Conservation (phyloP, 2,888 invertebrate species). For the Dusona sp. region DNA sequence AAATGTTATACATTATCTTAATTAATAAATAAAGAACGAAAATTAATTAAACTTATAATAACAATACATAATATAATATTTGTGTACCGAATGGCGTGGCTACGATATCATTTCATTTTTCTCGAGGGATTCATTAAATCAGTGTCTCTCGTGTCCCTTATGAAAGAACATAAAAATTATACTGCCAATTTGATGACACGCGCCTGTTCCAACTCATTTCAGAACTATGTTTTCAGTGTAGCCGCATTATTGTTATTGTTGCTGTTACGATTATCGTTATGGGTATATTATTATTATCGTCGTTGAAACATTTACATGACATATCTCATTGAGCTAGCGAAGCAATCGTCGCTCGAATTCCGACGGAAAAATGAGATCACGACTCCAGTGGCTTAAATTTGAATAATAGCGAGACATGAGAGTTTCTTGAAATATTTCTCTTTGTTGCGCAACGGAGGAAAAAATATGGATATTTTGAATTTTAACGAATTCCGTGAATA, state of each 20-base stretch:
- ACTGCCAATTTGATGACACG: slow-evolving; percentile 77
- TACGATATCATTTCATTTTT: slow-evolving; percentile 22
- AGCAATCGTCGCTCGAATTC: slow-evolving; percentile 2
- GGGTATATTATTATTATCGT: neutral
- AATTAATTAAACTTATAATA: neutral
- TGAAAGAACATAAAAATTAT: slow-evolving; percentile 76
- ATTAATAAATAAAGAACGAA: neutral
- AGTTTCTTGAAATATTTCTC: neutral
- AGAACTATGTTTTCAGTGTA: neutral
- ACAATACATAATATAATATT: neutral
- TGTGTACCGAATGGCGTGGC: neutral
- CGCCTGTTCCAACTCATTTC: slow-evolving; percentile 55
- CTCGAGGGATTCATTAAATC: slow-evolving; percentile 77
- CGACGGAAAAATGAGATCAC: neutral
- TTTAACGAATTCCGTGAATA: neutral
- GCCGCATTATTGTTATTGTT: slow-evolving; percentile 42
- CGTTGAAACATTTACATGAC: neutral
- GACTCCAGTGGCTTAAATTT: neutral
- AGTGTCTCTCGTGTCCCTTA: slow-evolving; percentile 55
- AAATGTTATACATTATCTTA: neutral
- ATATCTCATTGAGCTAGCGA: neutral
- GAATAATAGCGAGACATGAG: neutral
- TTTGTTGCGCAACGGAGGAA: no score
- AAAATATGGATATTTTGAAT: neutral
- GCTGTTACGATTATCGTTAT: slow-evolving; percentile 29